Evolutionary conservation across 2,113 vertebrate species (phyloP), one percentile per base, ranked within the genome.

Genomic region (Anthoscopus minutus): DNA sequence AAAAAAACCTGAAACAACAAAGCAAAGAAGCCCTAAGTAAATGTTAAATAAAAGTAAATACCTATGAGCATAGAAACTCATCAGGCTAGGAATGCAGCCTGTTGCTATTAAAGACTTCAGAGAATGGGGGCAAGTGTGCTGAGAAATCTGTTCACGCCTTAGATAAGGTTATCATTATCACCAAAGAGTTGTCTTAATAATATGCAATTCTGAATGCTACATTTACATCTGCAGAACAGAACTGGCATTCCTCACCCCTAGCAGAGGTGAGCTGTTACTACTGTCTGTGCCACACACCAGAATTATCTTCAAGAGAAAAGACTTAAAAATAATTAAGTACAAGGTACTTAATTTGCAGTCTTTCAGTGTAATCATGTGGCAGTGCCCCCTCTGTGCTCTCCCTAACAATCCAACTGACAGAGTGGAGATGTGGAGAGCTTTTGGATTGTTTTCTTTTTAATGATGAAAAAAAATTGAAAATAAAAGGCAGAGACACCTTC

Each of bases 41-140:
- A 93, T 91, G 81, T 97, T 92, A 96, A 93, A 81, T n/a, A 38
- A 94, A 93, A 92, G 94, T 61, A 95, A 96, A 96, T 74, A 87
- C 19, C 79, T 67, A 77, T 8, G 7, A 53, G 50, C 70, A 76
- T 2, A 80, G 93, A 92, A 96, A 94, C 87, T 35, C 69, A 88
- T 82, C 81, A 90, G 45, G 25, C 33, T 48, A 70, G 56, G 78
- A 95, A 97, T 88, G 51, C 47, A 79, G 67, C 53, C 65, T 71
- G 77, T 7, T 76, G 38, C 66, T 58, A 81, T 44, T 67, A 66
- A 77, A 91, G 62, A 53, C 67, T 74, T 51, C 25, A 76, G 48
- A 66, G 83, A 72, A 66, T 15, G 33, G 20, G 1, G 3, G 47
- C 4, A 4, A 76, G 61, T 5, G 51, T 42, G 31, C 40, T 74